A percentile compares a stretch with the other conserved stretches of the same genome.
Evolutionary conservation across 2,797 vertebrate genomes (phyloP).

Genomic region (Cossypha heuglini): DNA sequence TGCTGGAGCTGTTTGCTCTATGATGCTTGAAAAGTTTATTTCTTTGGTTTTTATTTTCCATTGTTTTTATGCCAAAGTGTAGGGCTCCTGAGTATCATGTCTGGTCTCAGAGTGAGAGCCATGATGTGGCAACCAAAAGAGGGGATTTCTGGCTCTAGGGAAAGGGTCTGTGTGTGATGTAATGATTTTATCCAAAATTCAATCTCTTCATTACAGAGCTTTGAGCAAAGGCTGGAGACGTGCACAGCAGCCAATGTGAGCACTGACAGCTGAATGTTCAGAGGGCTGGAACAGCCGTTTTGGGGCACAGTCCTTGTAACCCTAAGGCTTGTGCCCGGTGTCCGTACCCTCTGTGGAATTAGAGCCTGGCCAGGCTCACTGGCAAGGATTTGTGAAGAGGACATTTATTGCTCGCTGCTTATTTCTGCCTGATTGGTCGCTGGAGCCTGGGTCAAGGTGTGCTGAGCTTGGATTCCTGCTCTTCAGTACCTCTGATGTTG

Average conservation of each 20-base stretch:
- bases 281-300: not conserved
- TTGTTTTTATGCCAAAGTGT: not conserved
- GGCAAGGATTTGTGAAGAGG: not conserved
- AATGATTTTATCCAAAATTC: not conserved
- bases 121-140: not conserved
- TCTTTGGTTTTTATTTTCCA: not conserved
- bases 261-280: not conserved
- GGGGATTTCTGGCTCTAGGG: not conserved
- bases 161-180: not conserved
- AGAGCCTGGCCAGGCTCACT: not conserved
- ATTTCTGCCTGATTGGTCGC: not conserved
- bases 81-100: not conserved
- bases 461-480: not conserved
- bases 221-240: not conserved
- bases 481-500: not conserved
- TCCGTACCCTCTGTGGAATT: not conserved
- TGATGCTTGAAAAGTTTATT: not conserved
- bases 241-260: not conserved
- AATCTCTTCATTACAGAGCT: not conserved
- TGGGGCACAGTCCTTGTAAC: not conserved
- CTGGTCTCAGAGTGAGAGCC: not conserved
- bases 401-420: not conserved
- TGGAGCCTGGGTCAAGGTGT: not conserved
- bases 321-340: not conserved
- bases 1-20: not conserved